Conservation (phyloP, 2,888 invertebrate species). For the Teleiodes luculella region DNA sequence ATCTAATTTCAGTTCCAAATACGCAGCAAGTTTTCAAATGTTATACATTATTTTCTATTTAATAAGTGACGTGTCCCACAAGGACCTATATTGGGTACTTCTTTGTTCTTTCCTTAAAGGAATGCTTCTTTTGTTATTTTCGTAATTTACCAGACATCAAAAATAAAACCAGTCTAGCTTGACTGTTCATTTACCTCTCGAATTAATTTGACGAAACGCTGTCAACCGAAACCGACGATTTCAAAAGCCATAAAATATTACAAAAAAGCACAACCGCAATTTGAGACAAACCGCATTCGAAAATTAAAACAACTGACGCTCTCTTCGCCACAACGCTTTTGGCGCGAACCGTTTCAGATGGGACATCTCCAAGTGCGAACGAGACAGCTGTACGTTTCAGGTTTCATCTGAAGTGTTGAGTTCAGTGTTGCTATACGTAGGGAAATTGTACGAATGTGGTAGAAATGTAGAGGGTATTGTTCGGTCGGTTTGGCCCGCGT, state of each 20-base stretch:
- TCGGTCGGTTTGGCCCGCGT: constrained; percentile 73
- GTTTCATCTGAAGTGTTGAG: constrained; percentile 27
- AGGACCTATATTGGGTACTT: not conserved
- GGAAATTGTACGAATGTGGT: constrained; percentile 54
- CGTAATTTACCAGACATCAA: not conserved
- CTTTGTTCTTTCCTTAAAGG: not conserved
- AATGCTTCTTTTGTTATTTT: not conserved
- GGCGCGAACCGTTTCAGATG: constrained; percentile 43
- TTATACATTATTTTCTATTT: not conserved
- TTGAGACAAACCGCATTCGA: constrained; percentile 68
- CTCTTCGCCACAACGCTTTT: constrained; percentile 58
- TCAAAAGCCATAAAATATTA: constrained; percentile 38
- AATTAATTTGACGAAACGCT: constrained; percentile 10
- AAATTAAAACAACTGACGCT: constrained; percentile 67
- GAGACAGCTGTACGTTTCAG: constrained; percentile 53
- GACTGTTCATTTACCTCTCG: constrained; percentile 1
- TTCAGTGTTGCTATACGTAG: constrained; percentile 51
- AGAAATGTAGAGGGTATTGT: constrained; percentile 55
- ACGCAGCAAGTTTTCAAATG: too few species aligned
- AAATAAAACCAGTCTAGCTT: constrained; percentile 1
- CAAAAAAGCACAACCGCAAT: constrained; percentile 54
- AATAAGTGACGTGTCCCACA: not conserved
- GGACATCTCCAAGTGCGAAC: constrained; percentile 33
- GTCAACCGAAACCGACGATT: constrained; percentile 5
- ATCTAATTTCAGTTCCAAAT: too few species aligned